A percentile compares a stretch with the other conserved stretches of the same genome.
phyloP scores from a whole-genome alignment of 1,140 invertebrate genomes.

The Caenorhabditis inopinata region DNA sequence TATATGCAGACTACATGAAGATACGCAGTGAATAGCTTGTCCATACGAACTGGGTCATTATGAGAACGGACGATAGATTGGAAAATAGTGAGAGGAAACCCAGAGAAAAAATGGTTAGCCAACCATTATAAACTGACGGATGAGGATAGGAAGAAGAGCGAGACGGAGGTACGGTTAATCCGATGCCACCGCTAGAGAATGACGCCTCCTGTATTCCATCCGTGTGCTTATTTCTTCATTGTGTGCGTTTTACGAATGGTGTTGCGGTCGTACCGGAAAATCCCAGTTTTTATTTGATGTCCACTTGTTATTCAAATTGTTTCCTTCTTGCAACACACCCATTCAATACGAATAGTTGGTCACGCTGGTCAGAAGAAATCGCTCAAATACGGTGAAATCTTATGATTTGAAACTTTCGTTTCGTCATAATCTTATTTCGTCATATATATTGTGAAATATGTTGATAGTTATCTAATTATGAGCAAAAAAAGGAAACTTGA shows the following conservation, averaged over 20 bases:
- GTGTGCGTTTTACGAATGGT: neutral
- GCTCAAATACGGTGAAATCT: no score
- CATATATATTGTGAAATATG: no score
- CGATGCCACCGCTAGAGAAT: neutral
- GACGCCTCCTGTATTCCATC: neutral
- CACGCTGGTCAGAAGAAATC: no score
- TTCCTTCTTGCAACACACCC: neutral
- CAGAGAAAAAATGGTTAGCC: neutral
- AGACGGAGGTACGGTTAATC: neutral
- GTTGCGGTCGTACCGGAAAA: neutral
- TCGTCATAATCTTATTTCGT: no score
- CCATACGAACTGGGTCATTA: conserved; percentile 26
- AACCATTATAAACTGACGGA: neutral
- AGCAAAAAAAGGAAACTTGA: no score
- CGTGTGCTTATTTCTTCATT: neutral
- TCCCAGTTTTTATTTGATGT: conserved; percentile 14
- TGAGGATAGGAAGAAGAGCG: neutral
- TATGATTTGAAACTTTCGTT: no score
- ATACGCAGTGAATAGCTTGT: conserved; percentile 1
- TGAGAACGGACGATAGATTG: conserved; percentile 1
- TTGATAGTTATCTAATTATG: no score
- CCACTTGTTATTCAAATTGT: neutral
- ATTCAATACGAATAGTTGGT: neutral
- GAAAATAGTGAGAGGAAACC: neutral
- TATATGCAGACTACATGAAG: neutral